Conservation (phyloP, 1,140 invertebrate genomes). For the Phenacoccus solenopsis region DNA sequence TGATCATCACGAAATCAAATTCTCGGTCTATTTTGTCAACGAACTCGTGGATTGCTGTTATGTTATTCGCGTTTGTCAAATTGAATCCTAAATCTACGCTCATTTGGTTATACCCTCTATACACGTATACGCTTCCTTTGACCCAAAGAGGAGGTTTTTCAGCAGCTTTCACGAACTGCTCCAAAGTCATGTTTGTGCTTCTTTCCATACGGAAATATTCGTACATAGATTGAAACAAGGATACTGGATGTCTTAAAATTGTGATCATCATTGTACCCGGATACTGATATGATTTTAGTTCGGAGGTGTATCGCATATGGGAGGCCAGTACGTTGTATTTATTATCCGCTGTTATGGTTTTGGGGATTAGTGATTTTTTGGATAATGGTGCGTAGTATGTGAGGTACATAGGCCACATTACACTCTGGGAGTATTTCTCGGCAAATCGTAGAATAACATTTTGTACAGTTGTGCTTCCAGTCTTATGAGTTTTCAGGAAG, state of each 20-base stretch:
- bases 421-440: constrained; percentile 30
- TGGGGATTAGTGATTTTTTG: neutral
- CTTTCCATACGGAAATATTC: constrained; percentile 25
- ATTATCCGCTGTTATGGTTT: neutral
- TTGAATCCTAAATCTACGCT: constrained; percentile 34
- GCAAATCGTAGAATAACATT: constrained; percentile 38
- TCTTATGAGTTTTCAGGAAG: constrained; percentile 40
- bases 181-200: too few relatives aligned
- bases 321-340: constrained; percentile 29
- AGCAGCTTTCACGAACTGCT: neutral
- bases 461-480: constrained; percentile 37
- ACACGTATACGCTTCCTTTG: neutral
- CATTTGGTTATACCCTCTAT: constrained; percentile 34
- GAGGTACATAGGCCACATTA: constrained; percentile 32
- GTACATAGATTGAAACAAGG: constrained; percentile 33
- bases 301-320: constrained; percentile 31
- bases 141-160: neutral
- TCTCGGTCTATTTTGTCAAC: constrained; percentile 32
- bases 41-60: constrained; percentile 21
- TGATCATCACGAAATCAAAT: constrained; percentile 40
- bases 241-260: constrained; percentile 34
- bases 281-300: constrained; percentile 31
- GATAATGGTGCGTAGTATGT: constrained; percentile 33
- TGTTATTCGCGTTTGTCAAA: constrained; percentile 25
- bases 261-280: constrained; percentile 31